Evolutionary conservation across 23 tunicate genomes (phyloP), one percentile per base, ranked within the genome.

Genomic region (Phallusia fumigata): DNA sequence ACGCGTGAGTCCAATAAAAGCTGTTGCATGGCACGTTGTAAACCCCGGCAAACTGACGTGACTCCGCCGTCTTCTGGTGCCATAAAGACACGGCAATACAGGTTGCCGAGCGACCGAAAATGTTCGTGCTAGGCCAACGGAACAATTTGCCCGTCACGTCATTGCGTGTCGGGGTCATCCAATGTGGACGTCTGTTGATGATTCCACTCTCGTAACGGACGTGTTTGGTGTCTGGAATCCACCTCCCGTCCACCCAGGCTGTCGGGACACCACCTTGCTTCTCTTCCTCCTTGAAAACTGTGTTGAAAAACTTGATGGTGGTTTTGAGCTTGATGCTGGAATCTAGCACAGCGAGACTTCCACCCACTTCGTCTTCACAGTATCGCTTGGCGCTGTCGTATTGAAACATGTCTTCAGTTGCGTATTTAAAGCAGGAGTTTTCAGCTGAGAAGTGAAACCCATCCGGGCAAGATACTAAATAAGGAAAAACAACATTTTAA

Each of bases 191-290:
- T 21, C 53, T 30, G 53, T 89, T 52, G 52, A 80, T 76, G 35
- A 24, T 65, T 19, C 84, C 84, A 77, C 84, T 76, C 21, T 58
- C 75, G 73, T 89, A 79, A 15, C 50, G 80, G 49, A 89, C 36
- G 69, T 75, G 32, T 21, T 33, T 75, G 15, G 88, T 89, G 36
- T 81, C 88, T 30, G 58, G 64, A 18, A 84, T 30, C 87, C 87
- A 83, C 21, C 72, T 51, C 18, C 93, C 93, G 32, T 76, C 88
- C 5, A 76, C 83, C 93, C 93, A 89, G 12, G 93, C 93, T 2
- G 93, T 89, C 0, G 93, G 93, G 30, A 49, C 79, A 18, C 88
- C 84, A 32, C 83, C 85, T 24, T 58, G 45, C 32, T 28, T 28
- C 31, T 75, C 73, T 22, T 80, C 81, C 32, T 79, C 93, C 32